Conservation (phyloP, 2,888 invertebrate species). For the Acrocyrtus sp. region DNA sequence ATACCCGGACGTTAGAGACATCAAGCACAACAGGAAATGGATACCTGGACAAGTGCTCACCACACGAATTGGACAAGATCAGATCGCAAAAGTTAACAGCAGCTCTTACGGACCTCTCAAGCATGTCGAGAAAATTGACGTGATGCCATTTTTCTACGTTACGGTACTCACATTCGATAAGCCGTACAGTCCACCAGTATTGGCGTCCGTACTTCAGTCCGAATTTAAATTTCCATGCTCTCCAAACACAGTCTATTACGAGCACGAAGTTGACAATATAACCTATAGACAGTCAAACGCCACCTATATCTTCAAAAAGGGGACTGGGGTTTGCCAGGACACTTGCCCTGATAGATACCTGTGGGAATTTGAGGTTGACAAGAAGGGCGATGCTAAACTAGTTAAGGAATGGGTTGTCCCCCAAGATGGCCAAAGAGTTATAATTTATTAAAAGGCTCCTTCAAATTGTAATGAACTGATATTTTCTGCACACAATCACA, state of each 20-base stretch:
- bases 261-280: constrained; percentile 48
- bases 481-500: too few species aligned
- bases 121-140: constrained; percentile 42
- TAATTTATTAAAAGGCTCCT: constrained; percentile 15
- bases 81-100: constrained; percentile 29
- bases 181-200: constrained; percentile 46
- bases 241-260: constrained; percentile 48
- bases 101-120: constrained; percentile 40
- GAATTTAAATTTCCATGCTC: constrained; percentile 41
- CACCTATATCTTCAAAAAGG: constrained; percentile 35
- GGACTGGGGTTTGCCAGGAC: constrained; percentile 30
- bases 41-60: constrained; percentile 51
- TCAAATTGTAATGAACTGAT: too few species aligned
- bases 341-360: constrained; percentile 19
- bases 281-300: constrained; percentile 16
- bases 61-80: constrained; percentile 41
- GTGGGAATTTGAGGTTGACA: constrained; percentile 43
- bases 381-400: constrained; percentile 12
- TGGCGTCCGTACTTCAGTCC: constrained; percentile 9
- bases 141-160: constrained; percentile 45
- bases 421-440: constrained; percentile 29
- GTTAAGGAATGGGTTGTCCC: constrained; percentile 40
- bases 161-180: constrained; percentile 42
- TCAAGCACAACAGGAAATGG: constrained; percentile 44
- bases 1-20: constrained; percentile 24